A percentile compares a stretch with the other conserved stretches of the same genome.
phyloP scores from a whole-genome alignment of 1,140 invertebrate genomes.

The Anastrepha obliqua region DNA sequence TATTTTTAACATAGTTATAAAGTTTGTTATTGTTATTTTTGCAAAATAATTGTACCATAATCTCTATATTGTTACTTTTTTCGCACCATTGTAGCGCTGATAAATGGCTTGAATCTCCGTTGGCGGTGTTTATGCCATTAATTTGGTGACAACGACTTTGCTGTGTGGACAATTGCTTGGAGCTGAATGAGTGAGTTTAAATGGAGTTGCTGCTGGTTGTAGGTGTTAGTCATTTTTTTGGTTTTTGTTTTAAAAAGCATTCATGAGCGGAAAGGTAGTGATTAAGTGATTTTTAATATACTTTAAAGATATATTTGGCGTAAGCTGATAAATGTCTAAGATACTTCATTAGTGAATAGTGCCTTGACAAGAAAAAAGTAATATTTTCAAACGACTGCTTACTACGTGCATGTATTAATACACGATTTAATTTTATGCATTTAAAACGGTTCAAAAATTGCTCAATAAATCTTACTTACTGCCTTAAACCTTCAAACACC shows the following conservation, averaged over 20 bases:
- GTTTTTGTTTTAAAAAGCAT: not conserved
- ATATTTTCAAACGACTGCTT: no score
- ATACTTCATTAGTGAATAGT: not conserved
- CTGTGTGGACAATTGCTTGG: not conserved
- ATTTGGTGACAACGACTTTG: slow-evolving; percentile 30
- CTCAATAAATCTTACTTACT: no score
- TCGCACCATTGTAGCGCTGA: not conserved
- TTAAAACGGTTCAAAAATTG: no score
- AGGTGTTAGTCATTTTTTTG: not conserved
- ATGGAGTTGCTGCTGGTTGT: not conserved
- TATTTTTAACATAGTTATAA: not conserved
- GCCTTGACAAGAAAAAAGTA: no score
- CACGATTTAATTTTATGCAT: no score
- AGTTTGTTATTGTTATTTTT: not conserved
- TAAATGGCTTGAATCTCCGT: not conserved
- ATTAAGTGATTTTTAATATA: slow-evolving; percentile 32
- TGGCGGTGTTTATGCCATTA: not conserved
- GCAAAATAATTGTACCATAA: not conserved
- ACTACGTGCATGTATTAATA: no score
- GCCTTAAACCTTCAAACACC: no score
- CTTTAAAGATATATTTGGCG: slow-evolving; percentile 21
- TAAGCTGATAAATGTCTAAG: not conserved
- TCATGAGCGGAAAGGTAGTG: not conserved
- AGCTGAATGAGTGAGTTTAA: not conserved
- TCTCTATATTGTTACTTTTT: not conserved